Conservation (phyloP, 35 echinoderm and acorn worm species). For the Lytechinus pictus region DNA sequence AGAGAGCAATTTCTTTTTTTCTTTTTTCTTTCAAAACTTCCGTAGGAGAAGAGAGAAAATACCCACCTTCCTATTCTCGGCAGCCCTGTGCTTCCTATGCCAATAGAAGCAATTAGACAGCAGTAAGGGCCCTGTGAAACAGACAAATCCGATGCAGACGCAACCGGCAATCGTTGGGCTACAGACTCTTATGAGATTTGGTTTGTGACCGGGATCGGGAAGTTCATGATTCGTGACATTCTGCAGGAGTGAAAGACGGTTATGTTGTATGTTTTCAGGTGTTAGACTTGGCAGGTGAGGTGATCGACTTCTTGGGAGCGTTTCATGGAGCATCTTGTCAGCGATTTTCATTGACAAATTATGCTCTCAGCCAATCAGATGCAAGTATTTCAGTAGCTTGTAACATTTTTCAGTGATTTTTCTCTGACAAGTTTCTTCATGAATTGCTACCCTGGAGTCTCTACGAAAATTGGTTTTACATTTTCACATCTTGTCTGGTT, state of each 20-base stretch:
- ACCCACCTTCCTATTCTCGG: slow-evolving; percentile 48
- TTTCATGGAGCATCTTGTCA: no score
- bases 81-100: slow-evolving; percentile 35
- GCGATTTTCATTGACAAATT: no score
- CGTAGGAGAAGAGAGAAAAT: slow-evolving; percentile 52
- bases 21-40: slow-evolving; percentile 37
- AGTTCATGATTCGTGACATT: neutral
- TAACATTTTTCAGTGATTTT: no score
- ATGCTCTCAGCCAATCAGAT: no score
- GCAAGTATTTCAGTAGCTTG: no score
- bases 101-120: slow-evolving; percentile 49
- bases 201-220: neutral
- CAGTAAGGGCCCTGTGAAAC: neutral
- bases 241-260: neutral
- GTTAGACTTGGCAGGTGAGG: neutral
- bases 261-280: neutral
- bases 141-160: neutral
- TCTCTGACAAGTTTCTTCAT: no score
- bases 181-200: neutral
- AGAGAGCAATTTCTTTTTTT: neutral
- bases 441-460: neutral
- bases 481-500: neutral
- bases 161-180: neutral
- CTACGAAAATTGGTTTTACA: neutral
- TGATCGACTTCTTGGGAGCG: neutral